A percentile compares a stretch with the other conserved stretches of the same genome.
Evolutionary conservation across 2,113 vertebrate species (phyloP).

Genomic region (Istiophorus platypterus): DNA sequence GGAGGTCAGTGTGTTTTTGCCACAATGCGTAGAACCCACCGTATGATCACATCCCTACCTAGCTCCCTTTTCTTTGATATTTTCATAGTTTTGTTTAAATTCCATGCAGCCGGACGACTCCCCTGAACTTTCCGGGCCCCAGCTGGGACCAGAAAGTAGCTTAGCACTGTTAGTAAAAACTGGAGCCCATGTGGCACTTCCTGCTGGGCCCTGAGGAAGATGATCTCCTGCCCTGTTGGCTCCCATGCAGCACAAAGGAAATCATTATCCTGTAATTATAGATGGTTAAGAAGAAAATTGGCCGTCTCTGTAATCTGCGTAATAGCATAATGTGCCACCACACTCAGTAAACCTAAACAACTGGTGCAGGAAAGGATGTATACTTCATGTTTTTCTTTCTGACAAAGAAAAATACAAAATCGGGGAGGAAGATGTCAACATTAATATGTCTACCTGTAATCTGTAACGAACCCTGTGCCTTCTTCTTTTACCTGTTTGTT

Average conservation of each 20-base stretch:
- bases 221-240: constrained; percentile 27
- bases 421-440: neutral
- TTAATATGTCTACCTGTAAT: neutral
- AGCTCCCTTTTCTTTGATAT: neutral
- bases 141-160: neutral
- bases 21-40: no score
- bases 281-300: constrained; percentile 53
- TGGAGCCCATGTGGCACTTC: constrained; percentile 37
- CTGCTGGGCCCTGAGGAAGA: constrained; percentile 46
- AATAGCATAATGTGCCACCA: constrained; percentile 46
- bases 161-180: neutral
- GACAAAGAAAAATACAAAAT: constrained; percentile 23
- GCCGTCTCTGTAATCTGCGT: constrained; percentile 56
- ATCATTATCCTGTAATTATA: constrained; percentile 71
- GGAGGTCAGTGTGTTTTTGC: no score
- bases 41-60: no score
- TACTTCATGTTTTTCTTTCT: neutral
- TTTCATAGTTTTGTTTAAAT: neutral
- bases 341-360: constrained; percentile 31
- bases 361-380: neutral
- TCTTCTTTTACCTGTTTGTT: constrained; percentile 56
- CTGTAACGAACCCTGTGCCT: neutral
- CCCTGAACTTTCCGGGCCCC: neutral
- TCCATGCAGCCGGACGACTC: no score
- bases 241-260: constrained; percentile 66